Base-by-base conservation (phyloP, 2,113 vertebrate species). In the Prinia subflava region DNA sequence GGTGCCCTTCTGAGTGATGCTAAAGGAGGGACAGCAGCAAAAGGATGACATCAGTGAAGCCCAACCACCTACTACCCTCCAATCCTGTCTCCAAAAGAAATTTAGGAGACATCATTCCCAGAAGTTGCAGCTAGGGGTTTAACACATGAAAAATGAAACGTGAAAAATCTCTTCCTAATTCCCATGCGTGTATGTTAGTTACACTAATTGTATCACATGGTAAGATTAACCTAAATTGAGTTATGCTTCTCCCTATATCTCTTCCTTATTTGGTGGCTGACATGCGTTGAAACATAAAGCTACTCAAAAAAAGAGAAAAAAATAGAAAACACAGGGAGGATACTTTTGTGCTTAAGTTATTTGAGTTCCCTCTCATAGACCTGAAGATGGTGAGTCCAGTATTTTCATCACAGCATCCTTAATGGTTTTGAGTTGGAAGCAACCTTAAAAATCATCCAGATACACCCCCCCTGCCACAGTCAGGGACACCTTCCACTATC, bases 401-500 rank as follows among this genome's bases (percentile, higher is more conserved):
- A 27, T 37, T 55, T 60, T 41, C 25, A 35, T 27, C 11, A 47
- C 7, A 55, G 10, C 28, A 41, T 31, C 14, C n/a, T 30, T 23
- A 33, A 21, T 41, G 4, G 4, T 4, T 55, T 62, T 83, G 8
- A 2, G 6, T 69, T 25, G n/a, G 21, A 62, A 82, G 5, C 1
- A 4, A 35, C 8, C 18, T 18, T 19, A 55, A 69, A 76, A 28
- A 6, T 16, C 30, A 25, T 16, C 6, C 7, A 24, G 12, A 30
- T 13, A 16, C 30, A 42, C 4, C 1, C 4, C 4, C 11, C 9
- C 2, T 53, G n/a, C 11, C 11, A 5, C 2, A 7, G 24, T 4
- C 53, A 75, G 28, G 7, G 11, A 15, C 53, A 41, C 1, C 9
- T 60, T 47, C 24, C 28, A n/a, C 15, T 46, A 2, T 6, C 3